A percentile compares a stretch with the other conserved stretches of the same genome.
Conservation (phyloP, 2,888 invertebrate genomes). For the Tenthredo livida region DNA sequence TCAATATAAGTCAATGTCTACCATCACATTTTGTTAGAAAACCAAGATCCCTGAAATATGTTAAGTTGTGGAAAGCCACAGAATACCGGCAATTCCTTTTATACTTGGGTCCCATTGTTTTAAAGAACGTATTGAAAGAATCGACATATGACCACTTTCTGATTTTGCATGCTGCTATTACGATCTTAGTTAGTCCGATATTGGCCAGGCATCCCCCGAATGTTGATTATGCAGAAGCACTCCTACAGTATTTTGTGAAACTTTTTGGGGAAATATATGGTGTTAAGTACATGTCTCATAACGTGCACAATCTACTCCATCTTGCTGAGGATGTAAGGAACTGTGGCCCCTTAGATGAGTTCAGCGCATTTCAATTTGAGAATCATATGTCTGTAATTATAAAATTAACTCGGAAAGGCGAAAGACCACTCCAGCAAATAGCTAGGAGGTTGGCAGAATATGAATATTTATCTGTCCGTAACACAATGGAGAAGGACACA, state of each 20-base stretch:
- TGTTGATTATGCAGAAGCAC: slow-evolving; percentile 59
- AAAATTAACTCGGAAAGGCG: slow-evolving; percentile 23
- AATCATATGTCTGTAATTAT: slow-evolving; percentile 14
- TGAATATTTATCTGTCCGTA: slow-evolving; percentile 15
- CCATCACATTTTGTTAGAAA: slow-evolving; percentile 65
- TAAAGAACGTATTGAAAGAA: slow-evolving; percentile 57
- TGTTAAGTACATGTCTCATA: slow-evolving; percentile 47
- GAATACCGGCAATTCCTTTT: slow-evolving; percentile 66
- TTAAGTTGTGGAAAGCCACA: slow-evolving; percentile 68
- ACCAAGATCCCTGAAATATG: slow-evolving; percentile 62
- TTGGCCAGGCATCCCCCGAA: slow-evolving; percentile 38
- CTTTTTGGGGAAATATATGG: slow-evolving; percentile 59
- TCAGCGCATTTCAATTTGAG: slow-evolving; percentile 52
- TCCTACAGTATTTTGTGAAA: slow-evolving; percentile 63
- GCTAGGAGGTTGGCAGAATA: slow-evolving; percentile 29
- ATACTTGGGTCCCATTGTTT: slow-evolving; percentile 65
- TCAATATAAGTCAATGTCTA: slow-evolving; percentile 24
- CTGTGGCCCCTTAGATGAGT: slow-evolving; percentile 54
- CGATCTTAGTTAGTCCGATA: slow-evolving; percentile 59
- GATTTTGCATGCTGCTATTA: slow-evolving; percentile 58
- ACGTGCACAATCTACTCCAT: slow-evolving; percentile 53
- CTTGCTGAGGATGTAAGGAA: slow-evolving; percentile 55
- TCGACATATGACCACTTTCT: slow-evolving; percentile 63
- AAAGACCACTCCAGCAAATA: slow-evolving; percentile 20
- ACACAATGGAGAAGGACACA: slow-evolving; percentile 6